Base-by-base conservation (phyloP, 2,113 vertebrate genomes). In the Tachuris rubrigastra region DNA sequence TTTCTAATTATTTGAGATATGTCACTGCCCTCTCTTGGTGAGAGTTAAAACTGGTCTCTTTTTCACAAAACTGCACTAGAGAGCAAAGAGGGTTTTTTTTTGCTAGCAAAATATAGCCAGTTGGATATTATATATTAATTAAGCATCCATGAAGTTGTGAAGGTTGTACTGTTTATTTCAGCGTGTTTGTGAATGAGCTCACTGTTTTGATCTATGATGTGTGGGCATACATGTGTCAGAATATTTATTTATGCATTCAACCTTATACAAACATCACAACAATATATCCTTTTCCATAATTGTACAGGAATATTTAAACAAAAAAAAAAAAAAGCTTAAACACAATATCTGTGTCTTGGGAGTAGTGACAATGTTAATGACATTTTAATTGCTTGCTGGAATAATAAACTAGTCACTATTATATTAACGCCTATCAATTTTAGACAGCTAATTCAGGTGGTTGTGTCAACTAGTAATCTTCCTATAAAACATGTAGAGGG, bases 11-110 rank as follows among this genome's bases (percentile, higher is more conserved):
- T 90, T 46, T 69, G 67, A 96, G 67, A 93, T 91, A 93, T 96
- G 84, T 93, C 95, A 95, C 90, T 97, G 93, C 95, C 95, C 95
- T 97, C 95, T 97, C 82, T 96, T 71, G 96, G 95, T 96, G 68
- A 77, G 59, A 94, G 28, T 41, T 77, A 83, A 90, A 96, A 96
- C 35, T 67, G 20, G 21, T 41, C 13, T 52, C 37, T 68, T 42
- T 71, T 85, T 83, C 39, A 37, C 53, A 74, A 77, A 66, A 28
- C 7, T 80, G 63, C 56, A 33, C 28, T 24, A 17, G 39, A 80
- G 27, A 87, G 17, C 19, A 46, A 53, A 87, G 90, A 53, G 5
- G 9, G 35, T 39, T 84, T 19, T 3, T 71, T 24, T 44, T 89
- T 85, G 12, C 50, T 58, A 69, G 59, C 24, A 78, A 59, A 65